Evolutionary conservation across 2,888 invertebrate genomes (phyloP).

Genomic region (Pterobdella sp.): DNA sequence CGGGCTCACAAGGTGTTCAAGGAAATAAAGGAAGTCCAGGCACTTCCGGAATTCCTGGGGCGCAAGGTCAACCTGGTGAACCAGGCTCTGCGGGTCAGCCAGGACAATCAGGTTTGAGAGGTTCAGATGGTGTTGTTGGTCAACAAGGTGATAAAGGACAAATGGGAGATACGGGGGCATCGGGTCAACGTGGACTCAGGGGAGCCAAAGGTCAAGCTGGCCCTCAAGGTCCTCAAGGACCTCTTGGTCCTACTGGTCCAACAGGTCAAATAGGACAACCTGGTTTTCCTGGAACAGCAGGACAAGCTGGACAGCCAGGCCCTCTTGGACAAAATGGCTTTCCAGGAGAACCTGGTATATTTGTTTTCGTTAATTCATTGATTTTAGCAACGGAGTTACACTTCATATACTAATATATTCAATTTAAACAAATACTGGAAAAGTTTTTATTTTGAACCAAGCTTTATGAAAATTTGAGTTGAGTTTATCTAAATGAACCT

Average conservation of each 20-base stretch:
- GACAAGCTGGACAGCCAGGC: slow-evolving; percentile 32
- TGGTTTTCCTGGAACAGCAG: slow-evolving; percentile 29
- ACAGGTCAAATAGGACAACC: slow-evolving; percentile 33
- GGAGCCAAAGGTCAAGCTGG: slow-evolving; percentile 31
- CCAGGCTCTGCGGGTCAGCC: slow-evolving; percentile 24
- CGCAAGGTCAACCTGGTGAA: slow-evolving; percentile 28
- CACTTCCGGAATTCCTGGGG: slow-evolving; percentile 27
- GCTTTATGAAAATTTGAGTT: too few relatives aligned
- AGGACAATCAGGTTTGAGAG: slow-evolving; percentile 27
- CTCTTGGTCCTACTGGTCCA: slow-evolving; percentile 33
- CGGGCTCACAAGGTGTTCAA: slow-evolving; percentile 27
- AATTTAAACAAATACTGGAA: too few relatives aligned
- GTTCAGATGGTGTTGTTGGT: slow-evolving; percentile 33
- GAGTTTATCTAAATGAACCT: too few relatives aligned
- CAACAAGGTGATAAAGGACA: slow-evolving; percentile 32
- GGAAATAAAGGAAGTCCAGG: slow-evolving; percentile 37
- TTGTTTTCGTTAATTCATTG: background rate
- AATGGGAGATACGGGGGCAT: slow-evolving; percentile 15
- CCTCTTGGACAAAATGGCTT: slow-evolving; percentile 55
- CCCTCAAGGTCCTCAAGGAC: slow-evolving; percentile 30
- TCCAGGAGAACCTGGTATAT: slow-evolving; percentile 27
- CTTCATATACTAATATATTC: too few relatives aligned
- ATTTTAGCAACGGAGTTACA: too few relatives aligned
- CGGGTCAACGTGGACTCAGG: slow-evolving; percentile 25
- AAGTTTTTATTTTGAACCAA: too few relatives aligned